Percentiles rank a stretch among this genome's conserved stretches.
Conservation (phyloP, 2,797 vertebrate species). For the Acipenser transmontanus region DNA sequence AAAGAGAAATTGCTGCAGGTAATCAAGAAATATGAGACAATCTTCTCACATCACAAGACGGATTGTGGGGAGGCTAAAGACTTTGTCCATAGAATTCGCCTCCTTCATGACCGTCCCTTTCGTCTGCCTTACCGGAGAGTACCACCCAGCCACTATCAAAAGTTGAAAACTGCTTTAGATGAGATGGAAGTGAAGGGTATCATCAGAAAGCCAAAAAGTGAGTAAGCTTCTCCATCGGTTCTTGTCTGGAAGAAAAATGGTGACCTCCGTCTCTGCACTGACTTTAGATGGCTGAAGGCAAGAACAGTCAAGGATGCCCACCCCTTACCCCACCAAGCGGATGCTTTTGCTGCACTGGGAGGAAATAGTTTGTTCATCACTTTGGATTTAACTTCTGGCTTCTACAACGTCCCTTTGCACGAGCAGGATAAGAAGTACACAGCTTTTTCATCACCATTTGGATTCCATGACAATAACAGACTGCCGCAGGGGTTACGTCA, state of each 20-base stretch:
- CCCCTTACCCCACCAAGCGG: slow-evolving; percentile 14
- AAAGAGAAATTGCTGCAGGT: slow-evolving; percentile 14
- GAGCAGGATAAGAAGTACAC: slow-evolving; percentile 19
- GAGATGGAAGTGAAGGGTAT: slow-evolving; percentile 25
- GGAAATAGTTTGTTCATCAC: not conserved
- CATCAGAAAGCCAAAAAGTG: slow-evolving; percentile 22
- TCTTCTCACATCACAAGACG: slow-evolving; percentile 27
- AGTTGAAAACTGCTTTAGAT: slow-evolving; percentile 16
- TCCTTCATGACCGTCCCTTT: slow-evolving; percentile 21
- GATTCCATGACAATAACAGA: slow-evolving; percentile 7
- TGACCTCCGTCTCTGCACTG: slow-evolving; percentile 17
- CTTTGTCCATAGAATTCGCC: slow-evolving; percentile 22
- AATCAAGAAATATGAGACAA: slow-evolving; percentile 19
- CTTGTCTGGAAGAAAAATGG: slow-evolving; percentile 18
- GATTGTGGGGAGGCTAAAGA: slow-evolving; percentile 3
- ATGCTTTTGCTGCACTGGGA: slow-evolving; percentile 5
- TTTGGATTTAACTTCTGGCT: not conserved
- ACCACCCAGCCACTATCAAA: slow-evolving; percentile 22
- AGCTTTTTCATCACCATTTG: slow-evolving; percentile 13
- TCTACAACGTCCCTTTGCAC: slow-evolving; percentile 10
- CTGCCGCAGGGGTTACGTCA: slow-evolving; percentile 23
- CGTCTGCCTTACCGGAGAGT: slow-evolving; percentile 19
- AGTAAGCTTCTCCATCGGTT: slow-evolving; percentile 17
- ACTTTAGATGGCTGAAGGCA: slow-evolving; percentile 27
- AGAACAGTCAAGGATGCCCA: slow-evolving; percentile 20